Conservation (phyloP, 2,888 invertebrate genomes). For the Chloromyia formosa region DNA sequence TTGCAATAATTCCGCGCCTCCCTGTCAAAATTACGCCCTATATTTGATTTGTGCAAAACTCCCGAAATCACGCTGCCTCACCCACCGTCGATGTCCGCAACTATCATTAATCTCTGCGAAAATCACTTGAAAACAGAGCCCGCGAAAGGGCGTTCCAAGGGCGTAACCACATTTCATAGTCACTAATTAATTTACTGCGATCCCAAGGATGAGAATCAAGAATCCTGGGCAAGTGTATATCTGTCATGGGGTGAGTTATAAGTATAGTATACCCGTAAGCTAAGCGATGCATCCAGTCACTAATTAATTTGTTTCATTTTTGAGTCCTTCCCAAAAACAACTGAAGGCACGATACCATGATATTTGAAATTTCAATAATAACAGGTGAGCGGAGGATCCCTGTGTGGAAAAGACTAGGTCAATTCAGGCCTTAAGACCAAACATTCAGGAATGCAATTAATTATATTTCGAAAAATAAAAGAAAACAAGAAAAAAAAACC, state of each 20-base stretch:
- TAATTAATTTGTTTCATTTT: slow-evolving; percentile 42
- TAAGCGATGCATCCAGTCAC: neutral
- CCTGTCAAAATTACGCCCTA: neutral
- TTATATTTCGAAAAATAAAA: neutral
- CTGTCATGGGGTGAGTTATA: neutral
- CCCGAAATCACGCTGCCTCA: neutral
- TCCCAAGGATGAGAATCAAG: neutral
- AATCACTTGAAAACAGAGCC: neutral
- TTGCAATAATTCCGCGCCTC: neutral
- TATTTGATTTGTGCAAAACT: neutral
- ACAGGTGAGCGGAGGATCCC: slow-evolving; percentile 14
- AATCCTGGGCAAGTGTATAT: too few species aligned
- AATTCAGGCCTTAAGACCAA: neutral
- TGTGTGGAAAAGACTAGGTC: neutral
- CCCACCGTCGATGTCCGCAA: neutral
- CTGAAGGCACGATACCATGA: neutral
- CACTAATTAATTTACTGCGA: slow-evolving; percentile 31
- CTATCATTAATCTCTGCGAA: neutral
- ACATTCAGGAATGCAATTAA: slow-evolving; percentile 22
- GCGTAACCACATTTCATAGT: slow-evolving; percentile 40
- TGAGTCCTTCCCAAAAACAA: slow-evolving; percentile 10
- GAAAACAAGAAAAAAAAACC: neutral
- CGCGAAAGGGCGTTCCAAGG: slow-evolving; percentile 38
- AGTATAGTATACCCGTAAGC: neutral
- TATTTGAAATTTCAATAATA: slow-evolving; percentile 9